Percentiles rank a stretch among this genome's conserved stretches.
These are phyloP conservation scores for Archaeoteleia sp. DNA, from an alignment of 2,888 invertebrate genomes.

Conservation along the genomic window DNA sequence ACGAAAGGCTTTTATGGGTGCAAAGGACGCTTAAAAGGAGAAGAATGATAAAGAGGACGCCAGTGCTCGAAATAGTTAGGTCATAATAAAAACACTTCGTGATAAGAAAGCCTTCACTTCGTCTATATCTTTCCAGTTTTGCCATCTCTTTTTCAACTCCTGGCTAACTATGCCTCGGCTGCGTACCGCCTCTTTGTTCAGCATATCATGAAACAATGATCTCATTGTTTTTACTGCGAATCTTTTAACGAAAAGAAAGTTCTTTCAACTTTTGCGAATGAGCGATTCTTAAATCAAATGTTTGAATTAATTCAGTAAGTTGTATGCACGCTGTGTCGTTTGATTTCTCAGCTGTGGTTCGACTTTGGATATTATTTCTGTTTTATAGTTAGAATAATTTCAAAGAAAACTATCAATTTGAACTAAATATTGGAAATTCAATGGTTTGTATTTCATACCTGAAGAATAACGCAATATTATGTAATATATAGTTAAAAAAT, in stretches of 20 bases:
- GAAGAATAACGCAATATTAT: too few species aligned
- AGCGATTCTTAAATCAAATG: constrained; percentile 10
- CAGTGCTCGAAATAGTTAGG: constrained; percentile 41
- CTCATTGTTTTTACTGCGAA: constrained; percentile 15
- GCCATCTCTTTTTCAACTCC: constrained; percentile 18
- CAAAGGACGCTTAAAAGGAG: constrained; percentile 24
- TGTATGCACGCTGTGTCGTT: not conserved
- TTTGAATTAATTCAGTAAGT: constrained; percentile 19
- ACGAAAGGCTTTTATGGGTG: constrained; percentile 28
- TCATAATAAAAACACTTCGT: constrained; percentile 46
- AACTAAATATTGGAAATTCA: too few species aligned
- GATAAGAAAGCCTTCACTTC: constrained; percentile 36
- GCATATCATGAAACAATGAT: constrained; percentile 26
- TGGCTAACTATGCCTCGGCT: constrained; percentile 6
- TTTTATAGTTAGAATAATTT: too few species aligned
- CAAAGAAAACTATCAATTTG: too few species aligned
- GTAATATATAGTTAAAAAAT: too few species aligned
- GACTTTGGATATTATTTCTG: constrained; percentile 17
- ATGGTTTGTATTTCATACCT: too few species aligned
- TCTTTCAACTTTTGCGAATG: constrained; percentile 18
- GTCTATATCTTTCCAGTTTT: constrained; percentile 29
- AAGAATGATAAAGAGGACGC: constrained; percentile 32
- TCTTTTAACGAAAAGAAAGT: constrained; percentile 23
- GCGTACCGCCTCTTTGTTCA: constrained; percentile 21
- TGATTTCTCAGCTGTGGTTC: too few species aligned